These are phyloP conservation scores for Chamaea fasciata DNA, from an alignment of 2,113 vertebrate genomes.

Conservation along the genomic window DNA sequence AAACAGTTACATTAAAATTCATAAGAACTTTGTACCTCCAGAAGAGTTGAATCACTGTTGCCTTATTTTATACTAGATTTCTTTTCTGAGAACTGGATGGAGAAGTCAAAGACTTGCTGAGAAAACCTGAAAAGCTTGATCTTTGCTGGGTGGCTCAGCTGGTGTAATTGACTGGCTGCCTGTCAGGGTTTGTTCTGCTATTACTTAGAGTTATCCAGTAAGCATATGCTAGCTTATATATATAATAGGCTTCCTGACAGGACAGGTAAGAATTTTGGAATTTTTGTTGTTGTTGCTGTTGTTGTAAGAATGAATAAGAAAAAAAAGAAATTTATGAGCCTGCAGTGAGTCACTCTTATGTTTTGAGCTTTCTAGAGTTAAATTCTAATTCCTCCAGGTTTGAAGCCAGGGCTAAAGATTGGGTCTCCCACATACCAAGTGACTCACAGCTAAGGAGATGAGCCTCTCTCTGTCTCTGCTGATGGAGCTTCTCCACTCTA, in stretches of 20 bases:
- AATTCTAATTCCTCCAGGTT: neutral
- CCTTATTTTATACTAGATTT: neutral
- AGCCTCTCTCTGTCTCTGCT: neutral
- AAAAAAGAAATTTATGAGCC: neutral
- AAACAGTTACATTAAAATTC: neutral
- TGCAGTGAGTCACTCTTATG: neutral
- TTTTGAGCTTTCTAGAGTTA: neutral
- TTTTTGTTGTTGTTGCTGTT: neutral
- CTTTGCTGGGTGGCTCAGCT: neutral
- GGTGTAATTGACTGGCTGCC: neutral
- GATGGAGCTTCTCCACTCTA: neutral
- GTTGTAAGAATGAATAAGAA: neutral
- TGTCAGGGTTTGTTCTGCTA: neutral
- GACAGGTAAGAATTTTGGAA: neutral
- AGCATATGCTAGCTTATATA: neutral
- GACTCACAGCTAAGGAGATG: neutral
- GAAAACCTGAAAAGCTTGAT: neutral
- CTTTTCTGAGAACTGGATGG: fast-evolving
- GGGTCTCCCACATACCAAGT: neutral
- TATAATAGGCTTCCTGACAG: neutral
- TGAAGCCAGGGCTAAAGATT: neutral
- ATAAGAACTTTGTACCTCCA: neutral
- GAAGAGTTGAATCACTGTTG: neutral
- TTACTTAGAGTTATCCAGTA: neutral
- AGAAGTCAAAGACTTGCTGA: neutral